Conservation (phyloP, 2,888 invertebrate genomes). For the Ischnura elegans region DNA sequence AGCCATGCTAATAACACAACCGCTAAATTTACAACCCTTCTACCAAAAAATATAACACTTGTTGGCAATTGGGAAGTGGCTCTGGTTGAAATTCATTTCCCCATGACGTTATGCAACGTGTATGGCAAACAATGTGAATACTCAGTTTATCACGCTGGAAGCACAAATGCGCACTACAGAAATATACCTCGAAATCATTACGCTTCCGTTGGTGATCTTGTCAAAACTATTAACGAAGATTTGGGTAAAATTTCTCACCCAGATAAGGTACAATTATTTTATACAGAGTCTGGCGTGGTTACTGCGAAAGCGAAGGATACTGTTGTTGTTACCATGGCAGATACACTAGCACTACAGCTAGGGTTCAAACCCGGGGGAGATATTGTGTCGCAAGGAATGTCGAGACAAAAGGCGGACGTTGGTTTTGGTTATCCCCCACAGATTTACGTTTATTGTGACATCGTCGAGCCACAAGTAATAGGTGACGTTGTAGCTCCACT, state of each 20-base stretch:
- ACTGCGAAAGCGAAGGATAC: not conserved
- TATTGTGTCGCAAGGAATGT: not conserved
- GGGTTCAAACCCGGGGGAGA: constrained; percentile 28
- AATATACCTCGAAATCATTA: not conserved
- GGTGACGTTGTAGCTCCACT: constrained; percentile 73
- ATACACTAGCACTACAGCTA: constrained; percentile 51
- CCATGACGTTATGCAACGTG: constrained; percentile 65
- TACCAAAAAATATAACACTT: constrained; percentile 71
- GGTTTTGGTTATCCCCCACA: constrained; percentile 68
- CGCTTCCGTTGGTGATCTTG: not conserved
- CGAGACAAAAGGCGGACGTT: not conserved
- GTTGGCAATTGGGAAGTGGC: constrained; percentile 72
- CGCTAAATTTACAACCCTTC: constrained; percentile 72
- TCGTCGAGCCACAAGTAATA: constrained; percentile 72
- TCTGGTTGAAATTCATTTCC: too few relatives aligned
- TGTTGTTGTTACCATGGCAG: not conserved
- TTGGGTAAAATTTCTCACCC: not conserved
- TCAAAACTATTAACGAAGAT: not conserved
- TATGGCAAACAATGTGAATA: not conserved
- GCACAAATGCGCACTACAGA: not conserved
- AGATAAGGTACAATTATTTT: not conserved
- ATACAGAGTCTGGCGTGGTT: not conserved
- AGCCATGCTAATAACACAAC: constrained; percentile 73
- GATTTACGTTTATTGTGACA: constrained; percentile 72
- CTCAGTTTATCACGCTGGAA: not conserved